Conservation (phyloP, 2,797 vertebrate genomes). For the Tenualosa thibaudeaui region DNA sequence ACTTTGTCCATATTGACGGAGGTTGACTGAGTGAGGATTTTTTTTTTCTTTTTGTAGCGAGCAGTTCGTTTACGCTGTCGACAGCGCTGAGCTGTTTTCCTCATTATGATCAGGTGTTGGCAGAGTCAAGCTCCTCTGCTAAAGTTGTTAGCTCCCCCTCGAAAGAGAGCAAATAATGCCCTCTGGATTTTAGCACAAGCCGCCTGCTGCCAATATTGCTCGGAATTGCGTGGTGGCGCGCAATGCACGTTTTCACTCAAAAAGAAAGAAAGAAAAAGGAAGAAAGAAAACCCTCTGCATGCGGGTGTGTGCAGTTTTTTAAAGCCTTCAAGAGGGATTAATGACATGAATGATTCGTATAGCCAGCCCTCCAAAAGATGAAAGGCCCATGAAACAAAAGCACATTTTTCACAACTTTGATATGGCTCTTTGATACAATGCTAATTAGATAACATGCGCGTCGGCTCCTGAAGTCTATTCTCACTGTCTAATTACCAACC, state of each 20-base stretch:
- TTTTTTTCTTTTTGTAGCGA: not conserved
- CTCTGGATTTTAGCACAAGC: not conserved
- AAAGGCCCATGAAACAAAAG: slow-evolving; percentile 76
- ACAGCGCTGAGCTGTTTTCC: not conserved
- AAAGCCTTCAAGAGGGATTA: slow-evolving; percentile 71
- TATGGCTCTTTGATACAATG: slow-evolving; percentile 74
- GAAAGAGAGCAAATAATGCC: slow-evolving; percentile 18
- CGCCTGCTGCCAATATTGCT: slow-evolving; percentile 33
- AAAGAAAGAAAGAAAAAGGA: not conserved
- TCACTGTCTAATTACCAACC: slow-evolving; percentile 69
- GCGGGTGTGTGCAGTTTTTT: slow-evolving; percentile 55
- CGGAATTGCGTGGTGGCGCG: slow-evolving; percentile 40
- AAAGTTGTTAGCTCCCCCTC: slow-evolving; percentile 1
- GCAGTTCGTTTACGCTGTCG: not conserved
- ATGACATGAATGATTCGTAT: slow-evolving; percentile 71
- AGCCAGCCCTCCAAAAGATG: slow-evolving; percentile 71
- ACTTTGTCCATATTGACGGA: not conserved
- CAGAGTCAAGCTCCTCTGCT: not conserved
- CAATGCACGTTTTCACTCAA: not conserved
- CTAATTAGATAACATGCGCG: slow-evolving; percentile 75
- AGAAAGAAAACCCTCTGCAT: too few species aligned
- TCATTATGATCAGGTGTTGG: slow-evolving; percentile 18
- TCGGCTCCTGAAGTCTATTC: slow-evolving; percentile 68
- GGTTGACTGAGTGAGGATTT: not conserved
- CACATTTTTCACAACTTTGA: slow-evolving; percentile 71